Percentiles rank a stretch among this genome's conserved stretches.
These are phyloP conservation scores for Thymelicus sylvestris DNA, from an alignment of 2,888 invertebrate species.

Conservation along the genomic window DNA sequence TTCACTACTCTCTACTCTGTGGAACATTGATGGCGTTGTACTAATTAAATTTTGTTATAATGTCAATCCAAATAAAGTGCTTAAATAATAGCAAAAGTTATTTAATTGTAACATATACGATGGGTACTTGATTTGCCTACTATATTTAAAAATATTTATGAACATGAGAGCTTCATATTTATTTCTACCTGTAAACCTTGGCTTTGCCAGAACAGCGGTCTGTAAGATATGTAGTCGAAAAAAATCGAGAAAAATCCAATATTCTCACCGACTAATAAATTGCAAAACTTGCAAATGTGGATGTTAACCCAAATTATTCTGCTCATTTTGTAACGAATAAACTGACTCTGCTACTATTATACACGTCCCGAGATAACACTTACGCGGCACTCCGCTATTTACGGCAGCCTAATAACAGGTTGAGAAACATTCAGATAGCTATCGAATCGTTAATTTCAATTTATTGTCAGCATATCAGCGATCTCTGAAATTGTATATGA, in stretches of 20 bases:
- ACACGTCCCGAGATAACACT: conserved; percentile 12
- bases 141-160: too few species aligned
- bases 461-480: conserved; percentile 22
- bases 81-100: too few species aligned
- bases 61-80: too few species aligned
- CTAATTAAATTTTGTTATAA: too few species aligned
- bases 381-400: conserved; percentile 47
- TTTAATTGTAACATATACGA: too few species aligned
- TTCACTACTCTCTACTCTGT: too few species aligned
- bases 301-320: neutral
- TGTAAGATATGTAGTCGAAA: too few species aligned
- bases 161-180: too few species aligned
- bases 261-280: neutral
- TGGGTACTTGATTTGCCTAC: too few species aligned
- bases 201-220: too few species aligned
- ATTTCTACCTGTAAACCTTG: too few species aligned
- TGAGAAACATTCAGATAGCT: conserved; percentile 38
- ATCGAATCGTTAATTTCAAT: conserved; percentile 32
- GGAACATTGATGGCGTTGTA: too few species aligned
- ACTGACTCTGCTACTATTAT: conserved; percentile 15
- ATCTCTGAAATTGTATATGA: conserved; percentile 11
- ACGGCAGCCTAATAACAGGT: conserved; percentile 54
- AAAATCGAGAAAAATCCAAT: neutral
- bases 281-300: neutral
- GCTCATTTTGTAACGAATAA: conserved; percentile 1